Percentiles rank a stretch among this genome's conserved stretches.
phyloP scores from a whole-genome alignment of 2,797 vertebrate species.

The Holocentrus rufus region DNA sequence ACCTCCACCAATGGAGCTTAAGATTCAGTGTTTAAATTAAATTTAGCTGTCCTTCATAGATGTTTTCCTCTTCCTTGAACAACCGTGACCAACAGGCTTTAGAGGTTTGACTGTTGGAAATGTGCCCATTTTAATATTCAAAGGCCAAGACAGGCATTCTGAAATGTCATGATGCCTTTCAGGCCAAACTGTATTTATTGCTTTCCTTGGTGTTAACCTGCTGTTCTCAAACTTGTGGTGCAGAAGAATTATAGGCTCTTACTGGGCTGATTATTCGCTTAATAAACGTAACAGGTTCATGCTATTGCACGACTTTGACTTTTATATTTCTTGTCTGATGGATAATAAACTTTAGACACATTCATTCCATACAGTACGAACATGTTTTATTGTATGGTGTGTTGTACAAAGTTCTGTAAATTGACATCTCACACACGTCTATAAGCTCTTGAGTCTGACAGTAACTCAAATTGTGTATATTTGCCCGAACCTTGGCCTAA shows the following conservation, averaged over 20 bases:
- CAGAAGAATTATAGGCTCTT: not conserved
- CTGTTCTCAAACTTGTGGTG: not conserved
- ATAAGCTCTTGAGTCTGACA: conserved; percentile 54
- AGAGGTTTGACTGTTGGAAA: not conserved
- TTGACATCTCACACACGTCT: conserved; percentile 60
- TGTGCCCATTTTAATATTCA: not conserved
- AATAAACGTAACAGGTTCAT: not conserved
- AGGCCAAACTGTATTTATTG: not conserved
- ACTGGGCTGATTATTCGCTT: not conserved
- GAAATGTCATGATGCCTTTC: not conserved
- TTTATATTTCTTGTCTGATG: not conserved
- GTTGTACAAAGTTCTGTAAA: conserved; percentile 59
- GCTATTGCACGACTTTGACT: not conserved
- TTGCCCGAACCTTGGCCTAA: conserved; percentile 33
- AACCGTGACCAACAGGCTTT: conserved; percentile 18
- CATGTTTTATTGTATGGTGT: conserved; percentile 76
- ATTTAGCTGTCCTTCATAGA: not conserved
- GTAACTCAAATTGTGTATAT: conserved; percentile 42
- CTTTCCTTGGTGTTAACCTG: not conserved
- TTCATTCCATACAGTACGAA: conserved; percentile 53
- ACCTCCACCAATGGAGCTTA: not conserved
- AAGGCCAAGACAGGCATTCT: not conserved
- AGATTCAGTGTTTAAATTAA: not conserved
- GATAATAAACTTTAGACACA: conserved; percentile 39
- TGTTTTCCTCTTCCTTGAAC: conserved; percentile 46